phyloP scores from a whole-genome alignment of 2,113 vertebrate species.

The Lucifuga dentata region DNA sequence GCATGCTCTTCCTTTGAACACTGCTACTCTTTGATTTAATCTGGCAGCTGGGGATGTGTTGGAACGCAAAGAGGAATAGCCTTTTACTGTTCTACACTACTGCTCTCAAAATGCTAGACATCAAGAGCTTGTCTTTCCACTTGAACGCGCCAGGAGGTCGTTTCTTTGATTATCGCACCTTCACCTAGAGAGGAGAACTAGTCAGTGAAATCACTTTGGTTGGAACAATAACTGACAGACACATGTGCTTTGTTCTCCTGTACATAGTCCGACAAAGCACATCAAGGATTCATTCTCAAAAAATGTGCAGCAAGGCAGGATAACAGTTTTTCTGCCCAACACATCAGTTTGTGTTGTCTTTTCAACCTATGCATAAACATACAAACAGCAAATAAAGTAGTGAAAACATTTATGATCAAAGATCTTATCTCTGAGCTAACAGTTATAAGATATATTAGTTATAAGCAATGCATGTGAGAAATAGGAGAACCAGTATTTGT shows the following conservation, averaged over 20 bases:
- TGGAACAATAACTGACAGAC: constrained; percentile 21
- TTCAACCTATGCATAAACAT: not conserved
- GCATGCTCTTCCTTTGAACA: constrained; percentile 54
- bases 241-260: constrained; percentile 7
- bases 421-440: too few relatives aligned
- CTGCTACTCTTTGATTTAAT: constrained; percentile 58
- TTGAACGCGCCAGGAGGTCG: constrained; percentile 31
- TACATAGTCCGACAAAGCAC: constrained; percentile 4
- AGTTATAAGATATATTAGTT: too few relatives aligned
- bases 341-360: not conserved
- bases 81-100: constrained; percentile 46
- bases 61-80: constrained; percentile 34
- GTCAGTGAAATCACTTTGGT: constrained; percentile 30
- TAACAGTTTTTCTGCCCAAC: constrained; percentile 2
- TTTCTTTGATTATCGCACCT: constrained; percentile 49
- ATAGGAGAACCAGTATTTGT: too few relatives aligned
- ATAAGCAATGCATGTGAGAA: too few relatives aligned
- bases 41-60: constrained; percentile 55
- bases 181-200: constrained; percentile 10
- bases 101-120: constrained; percentile 25
- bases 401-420: not conserved
- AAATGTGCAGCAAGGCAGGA: constrained; percentile 9
- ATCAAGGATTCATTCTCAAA: not conserved
- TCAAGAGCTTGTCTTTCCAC: constrained; percentile 38
- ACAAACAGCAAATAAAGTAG: not conserved